These are phyloP conservation scores for Bagarius yarrelli DNA, from an alignment of 2,113 vertebrate species.

Conservation along the genomic window DNA sequence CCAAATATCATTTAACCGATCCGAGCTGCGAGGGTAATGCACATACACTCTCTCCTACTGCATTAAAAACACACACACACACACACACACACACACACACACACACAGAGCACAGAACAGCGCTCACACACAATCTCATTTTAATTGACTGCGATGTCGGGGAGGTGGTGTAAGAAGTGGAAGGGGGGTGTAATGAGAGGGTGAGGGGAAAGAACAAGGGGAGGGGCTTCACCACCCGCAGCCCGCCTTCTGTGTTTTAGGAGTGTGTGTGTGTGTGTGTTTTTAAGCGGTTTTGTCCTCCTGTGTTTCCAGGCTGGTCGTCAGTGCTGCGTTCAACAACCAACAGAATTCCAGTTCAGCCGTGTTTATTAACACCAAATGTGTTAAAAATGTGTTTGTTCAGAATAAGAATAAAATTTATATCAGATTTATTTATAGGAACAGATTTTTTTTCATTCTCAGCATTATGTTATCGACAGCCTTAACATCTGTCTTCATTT, in stretches of 20 bases:
- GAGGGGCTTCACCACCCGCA: constrained; percentile 1
- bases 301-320: no score
- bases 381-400: no score
- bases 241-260: constrained; percentile 52
- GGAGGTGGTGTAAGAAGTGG: constrained; percentile 38
- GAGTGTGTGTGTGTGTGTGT: constrained; percentile 46
- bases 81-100: constrained; percentile 37
- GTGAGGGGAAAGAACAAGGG: neutral
- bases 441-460: no score
- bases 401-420: no score
- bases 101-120: constrained; percentile 54
- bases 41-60: constrained; percentile 61
- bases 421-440: neutral
- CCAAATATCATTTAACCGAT: constrained; percentile 77
- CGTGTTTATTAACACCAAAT: no score
- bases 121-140: constrained; percentile 69
- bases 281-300: no score
- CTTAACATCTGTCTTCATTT: neutral
- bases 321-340: no score
- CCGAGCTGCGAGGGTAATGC: constrained; percentile 63
- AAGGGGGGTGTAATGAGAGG: neutral
- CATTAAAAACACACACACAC: constrained; percentile 60
- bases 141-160: constrained; percentile 77
- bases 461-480: neutral
- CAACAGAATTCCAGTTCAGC: no score